These are phyloP conservation scores for Trematomus loennbergii DNA, from an alignment of 2,113 vertebrate genomes.

Conservation along the genomic window DNA sequence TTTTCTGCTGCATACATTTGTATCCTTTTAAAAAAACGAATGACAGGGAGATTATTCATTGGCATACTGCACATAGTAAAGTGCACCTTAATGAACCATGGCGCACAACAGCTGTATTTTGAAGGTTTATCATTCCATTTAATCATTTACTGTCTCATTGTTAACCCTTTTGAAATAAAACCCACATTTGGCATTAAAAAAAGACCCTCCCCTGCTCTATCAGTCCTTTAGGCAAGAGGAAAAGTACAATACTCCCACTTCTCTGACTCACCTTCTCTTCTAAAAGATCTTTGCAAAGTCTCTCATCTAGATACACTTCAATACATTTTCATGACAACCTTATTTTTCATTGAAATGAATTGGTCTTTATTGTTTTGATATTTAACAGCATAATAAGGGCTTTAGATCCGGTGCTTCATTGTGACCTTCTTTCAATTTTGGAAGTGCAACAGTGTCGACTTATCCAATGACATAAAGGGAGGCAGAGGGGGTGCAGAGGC, in stretches of 20 bases:
- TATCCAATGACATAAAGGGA: constrained; percentile 21
- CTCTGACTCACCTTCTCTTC: not conserved
- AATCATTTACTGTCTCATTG: too few species aligned
- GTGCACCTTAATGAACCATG: too few species aligned
- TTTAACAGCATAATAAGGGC: not conserved
- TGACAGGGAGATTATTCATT: too few species aligned
- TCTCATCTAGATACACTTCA: not conserved
- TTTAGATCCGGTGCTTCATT: not conserved
- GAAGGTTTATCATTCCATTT: too few species aligned
- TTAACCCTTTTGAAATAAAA: too few species aligned
- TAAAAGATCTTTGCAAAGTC: not conserved
- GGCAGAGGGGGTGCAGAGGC: constrained; percentile 8
- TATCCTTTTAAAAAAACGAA: too few species aligned
- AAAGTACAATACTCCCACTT: not conserved
- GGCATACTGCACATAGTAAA: too few species aligned
- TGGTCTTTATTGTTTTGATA: constrained; percentile 17
- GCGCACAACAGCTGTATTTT: too few species aligned
- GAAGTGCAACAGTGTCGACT: constrained; percentile 1
- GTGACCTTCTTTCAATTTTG: not conserved
- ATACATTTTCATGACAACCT: not conserved
- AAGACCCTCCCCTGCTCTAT: too few species aligned
- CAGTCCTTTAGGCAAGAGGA: not conserved
- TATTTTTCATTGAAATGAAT: not conserved
- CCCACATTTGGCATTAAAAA: too few species aligned
- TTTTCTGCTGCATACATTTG: too few species aligned